Evolutionary conservation across 1,140 invertebrate genomes (phyloP).

Genomic region (Zaprionus tsacasi): DNA sequence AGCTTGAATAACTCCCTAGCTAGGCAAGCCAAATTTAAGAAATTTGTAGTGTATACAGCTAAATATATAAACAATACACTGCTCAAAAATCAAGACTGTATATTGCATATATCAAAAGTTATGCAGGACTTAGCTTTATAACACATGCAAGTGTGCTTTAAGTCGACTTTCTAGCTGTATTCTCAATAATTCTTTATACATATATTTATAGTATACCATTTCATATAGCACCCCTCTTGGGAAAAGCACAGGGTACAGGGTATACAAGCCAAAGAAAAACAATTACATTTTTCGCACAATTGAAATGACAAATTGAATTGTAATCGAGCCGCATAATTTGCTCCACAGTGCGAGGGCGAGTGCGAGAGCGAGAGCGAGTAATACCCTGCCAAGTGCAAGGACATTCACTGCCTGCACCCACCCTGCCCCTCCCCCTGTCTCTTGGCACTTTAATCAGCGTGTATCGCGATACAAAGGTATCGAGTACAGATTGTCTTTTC

Average conservation of each 20-base stretch:
- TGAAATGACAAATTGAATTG: constrained; percentile 1
- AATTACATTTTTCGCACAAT: constrained; percentile 3
- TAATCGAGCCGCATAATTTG: constrained; percentile 7
- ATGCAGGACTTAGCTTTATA: neutral
- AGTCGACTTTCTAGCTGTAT: no score
- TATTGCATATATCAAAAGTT: neutral
- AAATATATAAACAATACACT: neutral
- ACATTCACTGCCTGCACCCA: neutral
- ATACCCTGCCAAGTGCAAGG: neutral
- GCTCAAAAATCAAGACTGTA: neutral
- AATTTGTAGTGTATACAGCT: neutral
- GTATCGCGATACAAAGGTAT: constrained; percentile 36
- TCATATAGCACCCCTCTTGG: neutral
- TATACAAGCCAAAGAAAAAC: neutral
- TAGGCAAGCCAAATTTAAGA: neutral
- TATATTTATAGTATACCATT: neutral
- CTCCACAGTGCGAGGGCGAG: neutral
- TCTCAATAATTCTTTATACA: neutral
- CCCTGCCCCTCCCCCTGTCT: no score
- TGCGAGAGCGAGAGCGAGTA: no score
- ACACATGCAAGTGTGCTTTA: no score
- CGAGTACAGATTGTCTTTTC: constrained; percentile 36
- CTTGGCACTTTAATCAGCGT: constrained; percentile 1
- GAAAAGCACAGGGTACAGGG: constrained; percentile 2
- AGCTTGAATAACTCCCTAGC: neutral